phyloP scores from a whole-genome alignment of 2,797 vertebrate species.

The Oryzias sinensis region DNA sequence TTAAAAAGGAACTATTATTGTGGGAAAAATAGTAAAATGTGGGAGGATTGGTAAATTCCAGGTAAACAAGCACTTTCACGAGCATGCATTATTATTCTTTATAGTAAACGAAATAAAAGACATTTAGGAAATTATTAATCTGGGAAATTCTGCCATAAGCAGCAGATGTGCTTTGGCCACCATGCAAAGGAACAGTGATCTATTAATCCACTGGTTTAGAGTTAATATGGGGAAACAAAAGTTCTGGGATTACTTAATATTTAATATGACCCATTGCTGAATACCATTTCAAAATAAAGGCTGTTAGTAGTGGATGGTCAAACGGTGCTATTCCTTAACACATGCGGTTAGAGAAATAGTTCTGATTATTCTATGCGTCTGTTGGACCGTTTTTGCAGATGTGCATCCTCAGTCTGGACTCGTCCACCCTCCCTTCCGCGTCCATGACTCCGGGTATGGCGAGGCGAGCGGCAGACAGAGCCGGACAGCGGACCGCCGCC shows the following conservation, averaged over 20 bases:
- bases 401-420: slow-evolving; percentile 77
- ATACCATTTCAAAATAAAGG: no score
- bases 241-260: no score
- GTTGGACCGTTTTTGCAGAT: slow-evolving; percentile 79
- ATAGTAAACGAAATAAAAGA: no score
- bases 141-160: not conserved
- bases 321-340: no score
- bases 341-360: not conserved
- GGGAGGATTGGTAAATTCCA: no score
- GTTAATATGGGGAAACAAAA: not conserved
- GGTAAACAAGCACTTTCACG: no score
- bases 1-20: no score
- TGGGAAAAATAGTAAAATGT: no score
- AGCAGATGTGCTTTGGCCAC: not conserved
- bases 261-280: no score
- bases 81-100: no score
- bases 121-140: not conserved
- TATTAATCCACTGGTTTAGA: slow-evolving; percentile 3
- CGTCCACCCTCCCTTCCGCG: slow-evolving; percentile 79
- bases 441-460: slow-evolving; percentile 79
- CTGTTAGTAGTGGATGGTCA: no score
- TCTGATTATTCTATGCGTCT: not conserved
- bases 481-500: slow-evolving; percentile 52
- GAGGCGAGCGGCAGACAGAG: slow-evolving; percentile 51
- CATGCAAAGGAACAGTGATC: slow-evolving; percentile 1